Conservation (phyloP, 2,113 vertebrate species). For the Conger conger region DNA sequence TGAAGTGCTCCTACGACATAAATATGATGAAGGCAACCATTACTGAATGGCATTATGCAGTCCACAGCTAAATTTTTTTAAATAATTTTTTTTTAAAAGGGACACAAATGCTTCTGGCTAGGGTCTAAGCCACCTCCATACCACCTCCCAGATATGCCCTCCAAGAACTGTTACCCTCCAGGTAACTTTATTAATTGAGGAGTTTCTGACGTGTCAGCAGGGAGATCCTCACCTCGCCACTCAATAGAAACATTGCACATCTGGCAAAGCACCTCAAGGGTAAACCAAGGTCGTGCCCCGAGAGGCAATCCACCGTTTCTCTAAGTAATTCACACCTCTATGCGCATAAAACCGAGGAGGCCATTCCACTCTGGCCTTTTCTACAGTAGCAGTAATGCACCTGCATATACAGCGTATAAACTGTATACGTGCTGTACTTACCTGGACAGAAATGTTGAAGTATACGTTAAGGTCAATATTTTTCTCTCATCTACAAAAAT, state of each 20-base stretch:
- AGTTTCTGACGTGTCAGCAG: background rate
- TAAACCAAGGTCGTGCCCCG: background rate
- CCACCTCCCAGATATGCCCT: background rate
- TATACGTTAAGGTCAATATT: too few species aligned
- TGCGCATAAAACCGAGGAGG: background rate
- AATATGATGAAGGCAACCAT: background rate
- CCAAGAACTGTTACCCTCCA: background rate
- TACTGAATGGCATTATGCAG: background rate
- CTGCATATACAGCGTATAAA: background rate
- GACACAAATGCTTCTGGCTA: background rate
- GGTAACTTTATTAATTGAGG: background rate
- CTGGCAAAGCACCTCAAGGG: background rate
- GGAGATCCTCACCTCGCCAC: background rate
- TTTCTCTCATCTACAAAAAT: too few species aligned
- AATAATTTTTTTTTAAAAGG: too few species aligned
- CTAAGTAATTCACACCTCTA: background rate
- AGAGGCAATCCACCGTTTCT: background rate
- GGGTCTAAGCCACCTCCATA: background rate
- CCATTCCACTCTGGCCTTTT: background rate
- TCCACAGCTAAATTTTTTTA: background rate
- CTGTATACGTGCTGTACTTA: too few species aligned
- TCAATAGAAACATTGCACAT: background rate
- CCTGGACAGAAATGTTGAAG: too few species aligned
- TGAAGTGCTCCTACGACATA: background rate
- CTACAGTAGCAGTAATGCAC: background rate